Percentiles rank a stretch among this genome's conserved stretches.
phyloP scores from a whole-genome alignment of 2,113 vertebrate species.

The Columba janthina region DNA sequence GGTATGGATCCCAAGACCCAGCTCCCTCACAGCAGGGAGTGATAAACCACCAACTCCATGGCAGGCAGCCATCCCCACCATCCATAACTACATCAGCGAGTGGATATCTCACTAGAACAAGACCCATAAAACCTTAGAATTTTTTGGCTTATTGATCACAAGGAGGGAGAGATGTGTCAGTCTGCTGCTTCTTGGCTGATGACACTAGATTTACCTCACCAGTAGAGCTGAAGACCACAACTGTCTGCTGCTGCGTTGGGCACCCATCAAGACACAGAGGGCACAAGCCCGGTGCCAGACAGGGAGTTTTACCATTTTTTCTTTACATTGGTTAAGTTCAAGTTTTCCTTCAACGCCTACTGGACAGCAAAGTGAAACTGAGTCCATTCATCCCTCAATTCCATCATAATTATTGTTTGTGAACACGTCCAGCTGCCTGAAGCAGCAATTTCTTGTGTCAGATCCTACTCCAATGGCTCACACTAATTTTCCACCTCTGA shows the following conservation, averaged over 20 bases:
- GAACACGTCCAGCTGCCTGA: not conserved
- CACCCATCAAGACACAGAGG: fast-evolving
- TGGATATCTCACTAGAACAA: not conserved
- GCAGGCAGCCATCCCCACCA: not conserved
- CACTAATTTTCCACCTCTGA: not conserved
- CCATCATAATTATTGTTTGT: not conserved
- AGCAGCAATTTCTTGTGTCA: not conserved
- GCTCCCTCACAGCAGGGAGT: not conserved
- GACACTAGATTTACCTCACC: not conserved
- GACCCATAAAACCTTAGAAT: not conserved
- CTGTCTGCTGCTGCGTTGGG: not conserved
- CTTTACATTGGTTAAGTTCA: not conserved
- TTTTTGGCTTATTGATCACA: not conserved
- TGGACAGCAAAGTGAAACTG: not conserved
- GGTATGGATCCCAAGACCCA: not conserved
- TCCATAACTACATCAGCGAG: fast-evolving
- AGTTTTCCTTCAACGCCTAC: not conserved
- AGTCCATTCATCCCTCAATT: not conserved
- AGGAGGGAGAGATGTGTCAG: not conserved
- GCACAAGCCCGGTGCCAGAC: not conserved
- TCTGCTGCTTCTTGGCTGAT: not conserved
- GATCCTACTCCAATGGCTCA: not conserved
- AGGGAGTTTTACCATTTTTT: not conserved
- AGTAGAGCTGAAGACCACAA: fast-evolving
- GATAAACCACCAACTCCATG: not conserved